Conservation (phyloP, 1,140 invertebrate species). For the Drosophila insularis region DNA sequence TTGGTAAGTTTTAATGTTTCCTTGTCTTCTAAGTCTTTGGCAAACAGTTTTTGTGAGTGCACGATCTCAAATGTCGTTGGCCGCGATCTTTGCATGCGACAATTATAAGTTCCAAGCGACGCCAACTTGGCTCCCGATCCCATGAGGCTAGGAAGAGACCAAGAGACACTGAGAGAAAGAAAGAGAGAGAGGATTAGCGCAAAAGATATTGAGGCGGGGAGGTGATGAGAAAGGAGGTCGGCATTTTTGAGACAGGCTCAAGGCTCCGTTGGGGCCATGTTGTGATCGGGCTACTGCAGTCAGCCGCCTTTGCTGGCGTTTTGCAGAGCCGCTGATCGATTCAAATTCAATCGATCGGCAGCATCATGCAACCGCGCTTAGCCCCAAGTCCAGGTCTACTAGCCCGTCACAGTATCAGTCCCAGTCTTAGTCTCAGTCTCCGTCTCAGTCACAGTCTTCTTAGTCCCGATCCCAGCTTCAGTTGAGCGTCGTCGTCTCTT, state of each 20-base stretch:
- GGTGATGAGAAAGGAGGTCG: conserved; percentile 7
- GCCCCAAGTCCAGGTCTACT: conserved; percentile 13
- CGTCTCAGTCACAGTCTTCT: not conserved
- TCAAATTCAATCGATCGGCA: conserved; percentile 74
- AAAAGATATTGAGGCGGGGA: not conserved
- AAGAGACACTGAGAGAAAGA: not conserved
- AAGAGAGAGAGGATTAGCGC: not conserved
- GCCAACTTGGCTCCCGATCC: conserved; percentile 70
- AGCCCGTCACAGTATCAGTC: not conserved
- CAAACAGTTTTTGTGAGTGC: not conserved
- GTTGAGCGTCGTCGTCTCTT: not conserved
- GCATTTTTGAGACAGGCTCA: conserved; percentile 7
- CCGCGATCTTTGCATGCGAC: conserved; percentile 77
- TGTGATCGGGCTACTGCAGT: conserved; percentile 54
- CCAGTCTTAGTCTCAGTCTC: conserved; percentile 21
- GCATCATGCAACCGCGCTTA: conserved; percentile 82
- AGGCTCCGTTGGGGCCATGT: conserved; percentile 20
- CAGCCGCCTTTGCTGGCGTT: conserved; percentile 48
- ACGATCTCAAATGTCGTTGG: conserved; percentile 47
- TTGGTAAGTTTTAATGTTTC: too few relatives aligned
- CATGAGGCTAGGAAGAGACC: conserved; percentile 40
- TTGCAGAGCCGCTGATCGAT: conserved; percentile 74
- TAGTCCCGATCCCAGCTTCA: not conserved
- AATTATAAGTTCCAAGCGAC: conserved; percentile 71
- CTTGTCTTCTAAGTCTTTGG: too few relatives aligned